These are phyloP conservation scores for Manduca sexta DNA, from an alignment of 1,140 invertebrate species.

Conservation along the genomic window DNA sequence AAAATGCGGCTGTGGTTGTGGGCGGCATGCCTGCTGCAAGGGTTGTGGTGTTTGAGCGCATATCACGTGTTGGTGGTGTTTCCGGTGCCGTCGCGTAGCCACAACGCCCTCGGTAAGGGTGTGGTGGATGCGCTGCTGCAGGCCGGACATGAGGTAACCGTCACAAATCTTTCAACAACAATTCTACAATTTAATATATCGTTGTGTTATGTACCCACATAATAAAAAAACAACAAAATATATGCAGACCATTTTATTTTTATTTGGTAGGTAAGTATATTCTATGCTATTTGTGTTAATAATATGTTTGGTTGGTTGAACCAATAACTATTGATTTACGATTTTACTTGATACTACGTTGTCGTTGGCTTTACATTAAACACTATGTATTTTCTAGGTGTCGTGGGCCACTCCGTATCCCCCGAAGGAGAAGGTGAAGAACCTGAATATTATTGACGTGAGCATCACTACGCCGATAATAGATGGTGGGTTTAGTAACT, in stretches of 20 bases:
- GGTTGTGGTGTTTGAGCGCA: not conserved
- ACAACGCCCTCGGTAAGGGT: slow-evolving; percentile 40
- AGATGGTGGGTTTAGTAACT: slow-evolving; percentile 10
- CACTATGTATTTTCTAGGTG: slow-evolving; percentile 20
- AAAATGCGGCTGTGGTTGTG: no score
- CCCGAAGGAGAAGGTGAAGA: slow-evolving; percentile 8
- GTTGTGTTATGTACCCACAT: no score
- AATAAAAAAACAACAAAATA: no score
- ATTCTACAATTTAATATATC: no score
- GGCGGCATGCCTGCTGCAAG: no score
- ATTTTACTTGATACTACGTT: not conserved
- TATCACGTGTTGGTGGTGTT: slow-evolving; percentile 48
- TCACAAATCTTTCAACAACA: not conserved
- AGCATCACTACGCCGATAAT: slow-evolving; percentile 9
- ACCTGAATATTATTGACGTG: slow-evolving; percentile 23
- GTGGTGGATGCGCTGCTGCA: slow-evolving; percentile 39
- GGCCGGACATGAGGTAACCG: slow-evolving; percentile 49
- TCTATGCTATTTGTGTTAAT: not conserved
- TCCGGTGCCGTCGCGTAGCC: slow-evolving; percentile 42
- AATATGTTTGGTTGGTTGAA: not conserved
- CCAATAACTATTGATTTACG: not conserved
- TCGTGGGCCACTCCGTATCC: slow-evolving; percentile 32
- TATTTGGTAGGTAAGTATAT: no score
- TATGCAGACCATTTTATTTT: no score
- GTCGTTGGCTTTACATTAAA: not conserved